Base-by-base conservation (phyloP, 2,113 vertebrate species). In the Megaceryle torquata region DNA sequence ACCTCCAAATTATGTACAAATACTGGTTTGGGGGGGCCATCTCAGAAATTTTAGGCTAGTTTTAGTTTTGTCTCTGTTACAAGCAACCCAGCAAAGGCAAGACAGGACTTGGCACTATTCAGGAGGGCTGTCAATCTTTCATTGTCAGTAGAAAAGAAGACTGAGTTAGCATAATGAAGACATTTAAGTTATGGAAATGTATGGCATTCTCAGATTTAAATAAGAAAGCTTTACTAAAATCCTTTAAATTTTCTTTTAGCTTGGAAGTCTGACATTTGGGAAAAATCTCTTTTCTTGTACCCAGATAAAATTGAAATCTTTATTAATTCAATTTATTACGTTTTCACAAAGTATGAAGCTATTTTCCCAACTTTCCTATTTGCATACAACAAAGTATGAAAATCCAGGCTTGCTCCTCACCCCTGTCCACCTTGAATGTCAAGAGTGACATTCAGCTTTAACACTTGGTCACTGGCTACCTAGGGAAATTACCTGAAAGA, bases 1-100 rank as follows among this genome's bases (percentile, higher is more conserved):
- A 68, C 25, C 64, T 91, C 65, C 57, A 84, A 6, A 96, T 94
- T 85, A 87, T 68, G 44, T 68, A 94, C 41, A 89, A 95, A 93
- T 71, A 61, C 50, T 48, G 22, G 28, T 86, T 95, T 93, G 64
- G 20, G n/a, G 89, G 89, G 77, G 22, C 35, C 53, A 87, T 88
- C 44, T 75, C 63, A 95, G 80, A 61, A 96, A 74, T 95, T 91
- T 89, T 82, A 63, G n/a, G 75, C 33, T 75, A 53, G 29, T 53
- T 95, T 88, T 93, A 61, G 24, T 92, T 84, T 82, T 93, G 63
- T 82, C 78, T 94, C 78, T 96, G 54, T 86, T 88, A 91, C 61
- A 93, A 86, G 48, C 70, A 95, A 60, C 51, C 82, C 39, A 86
- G 75, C 84, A 95, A 93, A 97, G 92, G 15, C 67, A 96, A 93